A percentile compares a stretch with the other conserved stretches of the same genome.
Evolutionary conservation across 2,113 vertebrate species (phyloP).

Genomic region (Panthera uncia): DNA sequence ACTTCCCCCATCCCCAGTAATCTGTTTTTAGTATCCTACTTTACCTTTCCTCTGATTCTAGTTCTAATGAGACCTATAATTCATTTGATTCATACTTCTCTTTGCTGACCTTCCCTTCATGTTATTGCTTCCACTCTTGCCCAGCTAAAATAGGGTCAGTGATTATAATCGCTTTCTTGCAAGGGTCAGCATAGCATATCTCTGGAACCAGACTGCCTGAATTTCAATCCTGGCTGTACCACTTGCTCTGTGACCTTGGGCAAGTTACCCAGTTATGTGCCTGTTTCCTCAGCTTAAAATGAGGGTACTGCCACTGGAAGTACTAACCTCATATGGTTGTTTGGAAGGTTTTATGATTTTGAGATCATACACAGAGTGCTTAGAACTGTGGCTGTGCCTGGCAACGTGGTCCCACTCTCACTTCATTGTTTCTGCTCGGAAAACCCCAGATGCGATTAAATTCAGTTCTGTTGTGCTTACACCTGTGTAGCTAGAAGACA

Average conservation of each 20-base stretch:
- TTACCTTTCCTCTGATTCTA: not conserved
- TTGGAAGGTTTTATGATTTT: not conserved
- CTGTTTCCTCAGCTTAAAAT: conserved; percentile 21
- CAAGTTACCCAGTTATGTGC: not conserved
- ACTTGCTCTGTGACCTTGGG: not conserved
- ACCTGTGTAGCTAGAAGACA: not conserved
- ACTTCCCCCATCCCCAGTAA: not conserved
- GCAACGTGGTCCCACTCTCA: not conserved
- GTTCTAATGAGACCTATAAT: not conserved
- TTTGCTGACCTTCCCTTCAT: not conserved
- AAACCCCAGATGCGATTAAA: not conserved
- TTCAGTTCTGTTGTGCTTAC: not conserved
- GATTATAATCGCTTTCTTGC: not conserved
- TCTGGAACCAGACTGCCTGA: not conserved
- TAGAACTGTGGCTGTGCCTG: not conserved
- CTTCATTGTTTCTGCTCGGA: not conserved
- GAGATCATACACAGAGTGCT: not conserved
- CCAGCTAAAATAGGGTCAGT: not conserved
- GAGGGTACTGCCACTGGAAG: not conserved
- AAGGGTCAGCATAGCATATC: not conserved
- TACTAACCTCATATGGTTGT: not conserved
- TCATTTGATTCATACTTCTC: not conserved
- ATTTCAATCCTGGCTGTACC: not conserved
- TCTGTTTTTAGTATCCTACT: not conserved
- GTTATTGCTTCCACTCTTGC: not conserved